Base-by-base conservation (phyloP, 2,113 vertebrate genomes). In the Plestiodon gilberti region DNA sequence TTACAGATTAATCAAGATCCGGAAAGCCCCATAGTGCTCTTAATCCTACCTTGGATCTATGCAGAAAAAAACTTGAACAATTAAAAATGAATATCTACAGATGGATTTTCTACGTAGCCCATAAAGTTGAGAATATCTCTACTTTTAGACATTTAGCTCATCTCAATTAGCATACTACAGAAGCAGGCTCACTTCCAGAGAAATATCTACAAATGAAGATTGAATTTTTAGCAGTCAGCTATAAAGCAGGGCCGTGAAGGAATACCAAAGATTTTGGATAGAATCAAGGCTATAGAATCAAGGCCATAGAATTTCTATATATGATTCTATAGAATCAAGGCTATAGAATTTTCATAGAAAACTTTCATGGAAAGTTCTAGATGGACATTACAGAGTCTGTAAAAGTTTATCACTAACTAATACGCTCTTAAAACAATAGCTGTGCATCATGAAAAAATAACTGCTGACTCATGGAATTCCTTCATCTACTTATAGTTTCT, bases 181-280 rank as follows among this genome's bases (percentile, higher is more conserved):
- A 91, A 67, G 1, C 1, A 73, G 83, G 38, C 57, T 48, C 38
- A 20, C 4, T 81, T 93, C 8, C 71, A 28, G 28, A 89, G 48
- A 90, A 92, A 83, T 83, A 83, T 33, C 35, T 85, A n/a, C 40
- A 88, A 92, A 83, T 81, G 20, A 90, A 80, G 80, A 84, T 1
- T 67, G 30, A 69, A 35, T 92, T 90, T 91, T 90, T 77, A 86
- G 73, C 4, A 52, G 43, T 7, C 11, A 88, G 17, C 48, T 65
- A 59, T 65, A 87, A 71, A 86, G 2, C 4, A 86, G 85, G 25
- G 11, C 6, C 48, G 2, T 87, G 83, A 87, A 93, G 48, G 23
- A 89, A 28, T 25, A 78, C 40, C 18, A 86, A 86, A 82, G 14
- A 4, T n/a, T n/a, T n/a, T n/a, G n/a, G n/a, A n/a, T n/a, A n/a